Evolutionary conservation across 2,113 vertebrate species (phyloP), one percentile per base, ranked within the genome.

Genomic region (Alouatta palliata): DNA sequence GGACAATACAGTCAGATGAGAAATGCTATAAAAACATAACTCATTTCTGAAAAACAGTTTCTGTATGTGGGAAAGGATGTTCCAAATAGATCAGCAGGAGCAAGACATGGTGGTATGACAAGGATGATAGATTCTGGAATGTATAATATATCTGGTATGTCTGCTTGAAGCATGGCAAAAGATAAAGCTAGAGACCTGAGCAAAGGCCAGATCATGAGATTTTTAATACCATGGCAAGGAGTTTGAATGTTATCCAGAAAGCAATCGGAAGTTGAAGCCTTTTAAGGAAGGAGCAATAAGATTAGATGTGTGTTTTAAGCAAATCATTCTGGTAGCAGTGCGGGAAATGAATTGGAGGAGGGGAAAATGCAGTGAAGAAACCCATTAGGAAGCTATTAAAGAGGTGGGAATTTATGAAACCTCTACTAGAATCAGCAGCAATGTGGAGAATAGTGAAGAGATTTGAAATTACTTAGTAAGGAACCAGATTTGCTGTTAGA

Each of bases 341-440:
- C 87, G 64, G 90, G 81, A 94, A 97, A 92, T 97, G 83, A 97
- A 85, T 86, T 87, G 68, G 70, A 88, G 82, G 49, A 87, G 83
- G 49, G 68, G 56, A 88, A 35, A 97, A 82, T 86, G 56, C 71
- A 91, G 82, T 20, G 58, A 92, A 43, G 58, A 95, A 95, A 90
- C 54, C 79, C 90, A 97, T 97, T 97, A 97, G 49, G 70, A 97
- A 96, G 94, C 92, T 94, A 95, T 97, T 95, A 96, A 91, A 95
- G 68, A 95, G 61, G 96, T 97, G 82, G 95, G 73, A 97, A 95
- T 97, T 95, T 96, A 95, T 94, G 91, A 96, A 86, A 54, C 58
- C n/a, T 85, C 71, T 76, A 35, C 61, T 58, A 58, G 43, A 68
- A 49, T 80, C 30, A 14, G 37, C 71, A 71, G 61, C 83, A 95